These are phyloP conservation scores for Coenonympha arcania DNA, from an alignment of 2,888 invertebrate genomes.

Conservation along the genomic window DNA sequence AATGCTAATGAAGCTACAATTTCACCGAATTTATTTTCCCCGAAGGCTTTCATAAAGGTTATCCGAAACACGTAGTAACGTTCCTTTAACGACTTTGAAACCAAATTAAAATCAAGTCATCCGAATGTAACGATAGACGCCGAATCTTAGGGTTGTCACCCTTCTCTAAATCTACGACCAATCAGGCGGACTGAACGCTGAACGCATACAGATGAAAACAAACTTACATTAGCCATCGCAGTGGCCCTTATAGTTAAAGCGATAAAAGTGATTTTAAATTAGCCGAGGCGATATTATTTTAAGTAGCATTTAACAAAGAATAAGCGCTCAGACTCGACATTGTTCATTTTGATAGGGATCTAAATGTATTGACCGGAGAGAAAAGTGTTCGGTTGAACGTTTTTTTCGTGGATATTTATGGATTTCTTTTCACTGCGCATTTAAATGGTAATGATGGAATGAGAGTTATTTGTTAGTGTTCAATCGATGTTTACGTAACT, in stretches of 20 bases:
- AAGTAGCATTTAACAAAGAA: conserved; percentile 26
- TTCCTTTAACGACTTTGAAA: conserved; percentile 32
- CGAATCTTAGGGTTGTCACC: conserved; percentile 53
- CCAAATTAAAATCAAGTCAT: conserved; percentile 54
- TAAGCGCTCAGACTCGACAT: conserved; percentile 31
- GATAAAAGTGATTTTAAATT: conserved; percentile 30
- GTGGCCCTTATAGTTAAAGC: conserved; percentile 21
- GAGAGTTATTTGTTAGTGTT: conserved; percentile 18
- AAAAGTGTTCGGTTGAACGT: conserved; percentile 26
- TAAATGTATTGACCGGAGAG: conserved; percentile 30
- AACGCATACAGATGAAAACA: conserved; percentile 56
- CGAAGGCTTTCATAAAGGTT: conserved; percentile 20
- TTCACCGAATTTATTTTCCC: conserved; percentile 21
- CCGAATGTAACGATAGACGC: conserved; percentile 54
- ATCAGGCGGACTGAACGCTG: conserved; percentile 51
- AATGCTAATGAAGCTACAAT: conserved; percentile 20
- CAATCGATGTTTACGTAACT: neutral
- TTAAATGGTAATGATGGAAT: conserved; percentile 25
- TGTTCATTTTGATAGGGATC: conserved; percentile 33
- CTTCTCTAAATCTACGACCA: conserved; percentile 51
- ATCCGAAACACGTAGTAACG: conserved; percentile 27
- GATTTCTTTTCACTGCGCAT: conserved; percentile 23
- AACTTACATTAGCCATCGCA: conserved; percentile 16
- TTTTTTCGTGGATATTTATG: conserved; percentile 26
- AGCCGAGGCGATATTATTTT: conserved; percentile 18